phyloP scores from a whole-genome alignment of 1,140 invertebrate species.

The Hypothenemus hampei region DNA sequence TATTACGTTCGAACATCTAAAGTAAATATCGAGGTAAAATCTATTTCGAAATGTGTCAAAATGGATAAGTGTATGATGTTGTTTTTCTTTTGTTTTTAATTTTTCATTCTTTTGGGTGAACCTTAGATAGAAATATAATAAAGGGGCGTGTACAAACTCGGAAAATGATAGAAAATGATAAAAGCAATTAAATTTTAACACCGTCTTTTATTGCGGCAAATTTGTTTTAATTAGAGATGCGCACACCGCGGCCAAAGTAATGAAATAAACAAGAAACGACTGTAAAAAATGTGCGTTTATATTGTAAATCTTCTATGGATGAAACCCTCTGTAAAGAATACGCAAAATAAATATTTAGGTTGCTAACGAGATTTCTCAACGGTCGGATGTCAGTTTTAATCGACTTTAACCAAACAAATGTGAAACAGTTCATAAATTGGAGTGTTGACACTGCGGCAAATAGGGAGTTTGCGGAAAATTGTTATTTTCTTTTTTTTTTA shows the following conservation, averaged over 20 bases:
- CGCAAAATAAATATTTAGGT: conserved; percentile 19
- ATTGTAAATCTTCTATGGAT: conserved; percentile 12
- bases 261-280: conserved; percentile 1
- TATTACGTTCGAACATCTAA: too few species aligned
- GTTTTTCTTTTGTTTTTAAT: too few species aligned
- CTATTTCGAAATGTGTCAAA: too few species aligned
- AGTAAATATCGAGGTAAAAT: too few species aligned
- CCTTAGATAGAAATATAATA: too few species aligned
- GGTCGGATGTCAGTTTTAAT: conserved; percentile 19
- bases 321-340: conserved; percentile 11
- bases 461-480: conserved; percentile 3
- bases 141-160: too few species aligned
- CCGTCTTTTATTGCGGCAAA: conserved; percentile 2
- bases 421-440: conserved; percentile 22
- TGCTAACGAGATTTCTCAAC: conserved; percentile 7
- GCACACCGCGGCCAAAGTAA: background rate
- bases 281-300: conserved; percentile 8
- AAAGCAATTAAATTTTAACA: conserved; percentile 1
- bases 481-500: too few species aligned
- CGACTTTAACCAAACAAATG: conserved; percentile 25
- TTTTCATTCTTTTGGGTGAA: too few species aligned
- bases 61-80: too few species aligned
- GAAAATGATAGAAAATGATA: too few species aligned
- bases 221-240: conserved; percentile 5
- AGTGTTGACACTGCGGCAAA: background rate